Base-by-base conservation (phyloP, 2,888 invertebrate species). In the Sphecodes monilicornis region DNA sequence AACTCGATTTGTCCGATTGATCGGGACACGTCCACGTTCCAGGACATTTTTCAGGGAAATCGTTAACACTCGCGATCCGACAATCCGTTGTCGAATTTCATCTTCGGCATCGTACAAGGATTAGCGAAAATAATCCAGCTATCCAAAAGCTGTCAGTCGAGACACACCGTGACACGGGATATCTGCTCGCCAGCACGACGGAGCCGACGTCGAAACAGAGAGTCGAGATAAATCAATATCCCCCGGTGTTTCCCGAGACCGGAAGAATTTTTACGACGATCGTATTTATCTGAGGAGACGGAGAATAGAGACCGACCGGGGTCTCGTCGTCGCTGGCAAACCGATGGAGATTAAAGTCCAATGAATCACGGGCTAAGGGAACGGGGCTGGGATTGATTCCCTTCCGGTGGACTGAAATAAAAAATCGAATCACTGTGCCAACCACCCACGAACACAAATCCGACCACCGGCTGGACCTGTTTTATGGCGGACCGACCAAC, bases 331-430 rank as follows among this genome's bases (percentile, higher is more conserved):
- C 57, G n/a, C 50, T 66, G 39, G 46, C n/a, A n/a, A 68, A 81
- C 82, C 76, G 84, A 89, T 88, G 84, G 89, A 89, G 89, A 89
- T 86, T 86, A 88, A 88, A 86, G 57, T 80, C 80, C 89, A 80
- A 86, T 87, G 87, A 87, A 86, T 88, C 89, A 80, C 84, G 46
- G 11, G 29, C 22, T 36, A 41, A 69, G 70, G 41, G 54, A 57
- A 50, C 50, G 73, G 50, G 13, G 32, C 18, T n/a, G 26, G 36
- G 26, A 50, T 16, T 57, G 54, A 50, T 70, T 78, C 75, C 18
- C 36, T 60, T 43, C 66, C 43, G 26, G n/a, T 13, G 72, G 75
- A 69, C 71, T 57, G 71, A 76, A 72, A 86, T 79, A 78, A 88
- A 89, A 89, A 82, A 86, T 73, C 68, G 80, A 76, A 87, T 82